A percentile compares a stretch with the other conserved stretches of the same genome.
These are phyloP conservation scores for Tenrec ecaudatus DNA, from an alignment of 2,113 vertebrate species.

Conservation along the genomic window DNA sequence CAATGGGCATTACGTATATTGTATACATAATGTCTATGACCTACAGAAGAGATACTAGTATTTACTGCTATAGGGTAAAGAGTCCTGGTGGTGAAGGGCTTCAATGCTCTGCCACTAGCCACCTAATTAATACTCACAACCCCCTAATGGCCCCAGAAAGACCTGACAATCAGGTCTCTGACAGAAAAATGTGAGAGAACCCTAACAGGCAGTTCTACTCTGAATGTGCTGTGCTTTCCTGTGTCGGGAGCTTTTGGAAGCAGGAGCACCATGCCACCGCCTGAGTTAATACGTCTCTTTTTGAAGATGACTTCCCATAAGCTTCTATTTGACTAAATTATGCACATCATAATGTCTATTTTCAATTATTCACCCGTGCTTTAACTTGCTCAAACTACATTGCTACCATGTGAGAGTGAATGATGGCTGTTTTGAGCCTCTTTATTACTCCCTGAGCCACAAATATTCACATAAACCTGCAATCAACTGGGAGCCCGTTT, in stretches of 20 bases:
- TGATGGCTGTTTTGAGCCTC: slow-evolving; percentile 76
- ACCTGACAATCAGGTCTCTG: background rate
- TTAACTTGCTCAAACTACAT: slow-evolving; percentile 73
- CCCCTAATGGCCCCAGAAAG: background rate
- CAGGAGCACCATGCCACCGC: background rate
- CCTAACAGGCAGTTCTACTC: background rate
- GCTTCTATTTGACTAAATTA: slow-evolving; percentile 71
- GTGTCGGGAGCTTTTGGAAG: slow-evolving; percentile 23
- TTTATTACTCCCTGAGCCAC: slow-evolving; percentile 74
- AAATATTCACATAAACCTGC: slow-evolving; percentile 77
- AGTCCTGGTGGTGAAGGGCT: background rate
- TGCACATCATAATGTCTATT: slow-evolving; percentile 69
- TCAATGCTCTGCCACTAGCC: background rate
- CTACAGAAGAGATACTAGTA: background rate
- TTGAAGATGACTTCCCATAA: slow-evolving; percentile 65
- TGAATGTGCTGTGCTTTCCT: slow-evolving; percentile 22
- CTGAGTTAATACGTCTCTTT: slow-evolving; percentile 48
- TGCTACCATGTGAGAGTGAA: slow-evolving; percentile 59
- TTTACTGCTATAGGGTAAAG: background rate
- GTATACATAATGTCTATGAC: background rate
- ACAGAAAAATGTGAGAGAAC: background rate
- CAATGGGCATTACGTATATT: no score
- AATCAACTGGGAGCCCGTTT: slow-evolving; percentile 62
- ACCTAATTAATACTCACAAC: background rate
- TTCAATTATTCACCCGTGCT: slow-evolving; percentile 74